phyloP scores from a whole-genome alignment of 2,113 vertebrate species.

The Gobio gobio region DNA sequence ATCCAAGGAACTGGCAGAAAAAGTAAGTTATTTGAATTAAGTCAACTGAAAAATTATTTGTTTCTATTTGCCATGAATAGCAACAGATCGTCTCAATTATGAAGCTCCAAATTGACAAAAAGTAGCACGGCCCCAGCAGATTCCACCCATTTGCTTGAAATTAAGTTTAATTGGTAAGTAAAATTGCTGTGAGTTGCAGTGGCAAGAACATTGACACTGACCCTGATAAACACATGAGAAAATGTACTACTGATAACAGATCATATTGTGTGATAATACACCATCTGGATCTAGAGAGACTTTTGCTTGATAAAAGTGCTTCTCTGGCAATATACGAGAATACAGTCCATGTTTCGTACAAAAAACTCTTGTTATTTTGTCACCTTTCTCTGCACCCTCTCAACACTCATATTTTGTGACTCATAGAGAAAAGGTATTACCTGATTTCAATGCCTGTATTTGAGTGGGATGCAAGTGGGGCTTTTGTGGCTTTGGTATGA shows the following conservation, averaged over 20 bases:
- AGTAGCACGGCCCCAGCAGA: neutral
- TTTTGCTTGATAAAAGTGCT: conserved; percentile 72
- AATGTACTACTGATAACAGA: conserved; percentile 45
- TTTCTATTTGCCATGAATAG: conserved; percentile 33
- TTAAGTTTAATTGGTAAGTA: conserved; percentile 41
- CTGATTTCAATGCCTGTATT: conserved; percentile 41
- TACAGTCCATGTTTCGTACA: conserved; percentile 73
- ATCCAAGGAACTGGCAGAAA: conserved; percentile 70
- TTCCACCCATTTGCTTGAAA: neutral
- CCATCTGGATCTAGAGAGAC: conserved; percentile 60
- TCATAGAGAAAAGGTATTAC: conserved; percentile 67
- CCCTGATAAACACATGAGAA: conserved; percentile 47
- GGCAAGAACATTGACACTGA: conserved; percentile 35
- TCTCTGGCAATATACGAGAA: conserved; percentile 68
- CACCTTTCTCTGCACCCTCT: conserved; percentile 64
- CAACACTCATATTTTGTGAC: conserved; percentile 54
- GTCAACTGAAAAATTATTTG: conserved; percentile 13
- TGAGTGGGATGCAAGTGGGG: neutral
- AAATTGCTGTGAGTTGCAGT: conserved; percentile 18
- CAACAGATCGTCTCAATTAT: neutral
- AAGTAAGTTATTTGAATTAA: conserved; percentile 66
- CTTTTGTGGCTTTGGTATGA: neutral
- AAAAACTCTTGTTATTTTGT: conserved; percentile 73
- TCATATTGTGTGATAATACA: conserved; percentile 48
- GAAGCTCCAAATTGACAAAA: conserved; percentile 10